Conservation (phyloP, 2,888 invertebrate species). For the Pilophorus perplexus region DNA sequence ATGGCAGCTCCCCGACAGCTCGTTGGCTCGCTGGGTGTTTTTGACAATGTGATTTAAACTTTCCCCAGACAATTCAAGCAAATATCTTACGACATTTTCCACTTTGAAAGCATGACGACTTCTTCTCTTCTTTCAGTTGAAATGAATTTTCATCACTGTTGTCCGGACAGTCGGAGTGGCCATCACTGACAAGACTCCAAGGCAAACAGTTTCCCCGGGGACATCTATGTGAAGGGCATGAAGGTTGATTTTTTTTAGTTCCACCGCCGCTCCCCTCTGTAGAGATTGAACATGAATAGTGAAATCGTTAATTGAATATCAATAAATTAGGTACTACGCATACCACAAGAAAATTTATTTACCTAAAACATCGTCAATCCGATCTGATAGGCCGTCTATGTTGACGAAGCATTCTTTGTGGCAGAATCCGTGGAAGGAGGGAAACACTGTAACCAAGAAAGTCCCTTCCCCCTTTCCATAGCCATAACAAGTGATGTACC, state of each 20-base stretch:
- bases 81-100: too few relatives aligned
- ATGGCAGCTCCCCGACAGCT: too few relatives aligned
- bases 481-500: slow-evolving; percentile 17
- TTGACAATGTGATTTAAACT: too few relatives aligned
- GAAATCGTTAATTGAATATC: neutral
- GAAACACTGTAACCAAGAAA: slow-evolving; percentile 11
- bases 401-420: slow-evolving; percentile 3
- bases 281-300: neutral
- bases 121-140: slow-evolving; percentile 50
- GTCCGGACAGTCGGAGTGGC: slow-evolving; percentile 66
- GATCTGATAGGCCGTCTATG: neutral
- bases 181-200: slow-evolving; percentile 63
- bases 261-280: neutral
- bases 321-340: neutral
- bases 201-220: slow-evolving; percentile 66
- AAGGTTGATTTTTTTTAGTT: neutral
- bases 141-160: slow-evolving; percentile 62
- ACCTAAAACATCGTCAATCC: neutral
- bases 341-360: neutral
- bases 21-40: too few relatives aligned
- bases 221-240: slow-evolving; percentile 66
- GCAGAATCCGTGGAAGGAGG: slow-evolving; percentile 11
- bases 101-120: slow-evolving; percentile 48
- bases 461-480: slow-evolving; percentile 25
- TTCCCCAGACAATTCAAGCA: too few relatives aligned